Conservation (phyloP, 2,113 vertebrate species). For the Psilopsiagon aurifrons region DNA sequence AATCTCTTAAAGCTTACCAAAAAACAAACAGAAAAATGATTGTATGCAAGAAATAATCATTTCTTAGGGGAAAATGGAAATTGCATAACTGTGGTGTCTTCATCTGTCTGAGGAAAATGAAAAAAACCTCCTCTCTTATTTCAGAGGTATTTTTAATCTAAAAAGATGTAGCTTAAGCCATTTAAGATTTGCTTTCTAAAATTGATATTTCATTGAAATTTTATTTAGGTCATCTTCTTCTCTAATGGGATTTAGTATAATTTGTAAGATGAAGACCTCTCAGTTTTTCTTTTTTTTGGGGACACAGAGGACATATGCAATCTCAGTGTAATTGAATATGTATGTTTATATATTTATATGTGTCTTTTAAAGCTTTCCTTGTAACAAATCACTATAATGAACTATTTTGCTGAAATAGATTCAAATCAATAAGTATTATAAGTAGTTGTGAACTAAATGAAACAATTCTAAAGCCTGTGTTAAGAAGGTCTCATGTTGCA, state of each 20-base stretch:
- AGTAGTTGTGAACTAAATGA: not conserved
- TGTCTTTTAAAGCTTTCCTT: not conserved
- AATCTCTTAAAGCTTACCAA: not conserved
- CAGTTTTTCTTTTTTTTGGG: not conserved
- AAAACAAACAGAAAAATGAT: not conserved
- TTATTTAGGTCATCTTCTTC: slow-evolving; percentile 26
- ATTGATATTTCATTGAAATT: slow-evolving; percentile 23
- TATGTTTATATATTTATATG: not conserved
- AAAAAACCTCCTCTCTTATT: not conserved
- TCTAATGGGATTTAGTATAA: slow-evolving; percentile 22
- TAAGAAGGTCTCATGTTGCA: not conserved
- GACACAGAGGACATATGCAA: not conserved
- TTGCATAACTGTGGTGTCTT: not conserved
- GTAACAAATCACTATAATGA: not conserved
- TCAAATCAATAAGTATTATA: not conserved
- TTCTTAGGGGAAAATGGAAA: not conserved
- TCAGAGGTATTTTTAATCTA: slow-evolving; percentile 9
- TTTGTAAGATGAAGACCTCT: slow-evolving; percentile 18
- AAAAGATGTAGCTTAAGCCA: not conserved
- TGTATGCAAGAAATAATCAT: not conserved
- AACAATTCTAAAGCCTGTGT: not conserved
- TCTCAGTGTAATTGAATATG: slow-evolving; percentile 14
- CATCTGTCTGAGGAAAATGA: not conserved
- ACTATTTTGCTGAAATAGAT: slow-evolving; percentile 16
- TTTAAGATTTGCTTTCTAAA: slow-evolving; percentile 25